Evolutionary conservation across 2,888 invertebrate genomes (phyloP), one percentile per base, ranked within the genome.

Genomic region (Doris montereyensis): DNA sequence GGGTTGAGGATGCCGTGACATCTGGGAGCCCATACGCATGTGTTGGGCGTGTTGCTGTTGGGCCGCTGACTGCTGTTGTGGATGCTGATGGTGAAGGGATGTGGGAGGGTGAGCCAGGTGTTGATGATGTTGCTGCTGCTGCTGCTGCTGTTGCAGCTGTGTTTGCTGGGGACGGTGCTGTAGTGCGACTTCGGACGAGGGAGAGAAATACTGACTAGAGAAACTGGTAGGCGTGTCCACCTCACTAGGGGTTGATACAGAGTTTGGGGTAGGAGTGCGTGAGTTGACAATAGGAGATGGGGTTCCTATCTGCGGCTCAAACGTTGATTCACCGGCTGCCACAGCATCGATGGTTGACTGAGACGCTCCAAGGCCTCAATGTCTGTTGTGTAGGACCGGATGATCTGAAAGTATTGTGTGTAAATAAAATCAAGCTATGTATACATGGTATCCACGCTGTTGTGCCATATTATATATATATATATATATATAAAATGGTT

Each of bases 261-360:
- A 41, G 5, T 5, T 10, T 41, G 52, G 52, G 17, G 52, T 41
- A 5, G 5, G 52, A 41, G 8, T 41, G 52, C 17, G 8, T 10
- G 52, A 41, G 52, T 41, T 5, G 5, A 17, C 17, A 10, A 17
- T 65, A 2, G 75, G 65, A 24, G 74, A 30, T 30, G 24, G 35
- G 5, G 52, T 41, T n/a, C 73, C 60, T 58, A 60, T 3, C 10
- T 70, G 70, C 4, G 67, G 78, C 10, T 74, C 68, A 26, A 28
- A 75, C 1, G 58, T 41, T 0, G 79, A 79, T 70, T 75, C 74
- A 5, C 79, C 28, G 70, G 82, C 57, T 60, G 81, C 80, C 34
- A 71, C 78, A 13, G 80, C 76, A 79, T 83, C 81, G 68, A 79
- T 73, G 75, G 81, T 62, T 1, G 81, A 80, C 34, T 79, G 75